Evolutionary conservation across 2,797 vertebrate genomes (phyloP).

Genomic region (Microtus agrestis): DNA sequence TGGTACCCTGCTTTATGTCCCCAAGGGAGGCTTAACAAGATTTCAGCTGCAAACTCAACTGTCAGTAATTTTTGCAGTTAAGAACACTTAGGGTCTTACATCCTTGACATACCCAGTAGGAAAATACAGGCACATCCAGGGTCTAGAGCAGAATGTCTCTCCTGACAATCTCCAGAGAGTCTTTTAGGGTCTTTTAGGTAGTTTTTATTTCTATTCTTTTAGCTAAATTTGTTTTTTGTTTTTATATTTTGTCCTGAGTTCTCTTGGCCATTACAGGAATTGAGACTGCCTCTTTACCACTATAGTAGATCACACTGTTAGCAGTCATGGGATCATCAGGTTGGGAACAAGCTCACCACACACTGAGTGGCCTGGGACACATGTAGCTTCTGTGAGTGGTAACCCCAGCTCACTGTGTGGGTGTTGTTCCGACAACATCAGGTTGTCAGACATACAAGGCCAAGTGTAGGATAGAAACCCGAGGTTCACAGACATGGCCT

Average conservation of each 20-base stretch:
- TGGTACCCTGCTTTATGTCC: not conserved
- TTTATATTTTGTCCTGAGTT: not conserved
- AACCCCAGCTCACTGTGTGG: not conserved
- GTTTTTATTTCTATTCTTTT: not conserved
- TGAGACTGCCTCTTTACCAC: not conserved
- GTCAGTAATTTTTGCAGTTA: not conserved
- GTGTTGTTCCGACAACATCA: not conserved
- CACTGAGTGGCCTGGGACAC: not conserved
- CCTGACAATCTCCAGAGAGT: not conserved
- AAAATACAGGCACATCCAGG: too few species aligned
- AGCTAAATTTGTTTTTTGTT: not conserved
- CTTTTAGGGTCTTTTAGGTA: not conserved
- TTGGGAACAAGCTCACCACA: not conserved
- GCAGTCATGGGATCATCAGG: not conserved
- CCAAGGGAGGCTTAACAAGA: not conserved
- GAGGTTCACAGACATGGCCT: not conserved
- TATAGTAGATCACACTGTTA: not conserved
- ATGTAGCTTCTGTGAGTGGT: not conserved
- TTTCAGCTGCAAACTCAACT: not conserved
- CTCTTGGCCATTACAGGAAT: not conserved
- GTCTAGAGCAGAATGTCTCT: not conserved
- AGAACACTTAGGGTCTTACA: not conserved
- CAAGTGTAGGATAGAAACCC: not conserved
- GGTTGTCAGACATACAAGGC: not conserved
- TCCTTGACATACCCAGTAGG: not conserved